Evolutionary conservation across 2,888 invertebrate species (phyloP), one percentile per base, ranked within the genome.

Genomic region (Acronicta aceris): DNA sequence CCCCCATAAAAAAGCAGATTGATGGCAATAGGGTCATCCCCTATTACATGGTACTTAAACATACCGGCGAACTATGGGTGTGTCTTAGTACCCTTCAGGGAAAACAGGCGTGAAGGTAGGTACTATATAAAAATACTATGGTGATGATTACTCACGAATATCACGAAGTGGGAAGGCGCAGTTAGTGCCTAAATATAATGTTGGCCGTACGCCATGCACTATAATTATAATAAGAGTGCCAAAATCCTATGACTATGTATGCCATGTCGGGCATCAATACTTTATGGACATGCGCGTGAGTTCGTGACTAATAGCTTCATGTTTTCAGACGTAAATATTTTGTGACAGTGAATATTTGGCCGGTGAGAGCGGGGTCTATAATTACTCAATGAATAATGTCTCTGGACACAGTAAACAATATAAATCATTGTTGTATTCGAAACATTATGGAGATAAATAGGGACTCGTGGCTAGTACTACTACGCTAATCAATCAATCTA

Each of bases 181-280:
- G 86, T 87, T 84, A 75, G 76, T 68, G 76, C 81, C 74, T 82
- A 93, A 86, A 88, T 88, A 86, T 86, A 89, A 75, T 71, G 52
- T 84, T 93, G 93, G 93, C 92, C 66, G 56, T 40, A 58, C 79
- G 90, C 92, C 93, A 91, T 81, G 67, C 66, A 69, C 85, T 90
- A 89, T 89, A 88, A 90, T 90, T 88, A 90, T 85, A 81, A 76
- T 59, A 65, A 83, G 89, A 90, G 91, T 90, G 93, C 92, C 93
- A 93, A 93, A 89, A 89, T 85, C 89, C 85, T 88, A 83, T 81
- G 69, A 78, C 74, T n/a, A n/a, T 21, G 21, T 38, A 83, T 87
- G 76, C 89, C 88, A 79, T 86, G 81, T 82, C 80, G 79, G 85
- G 85, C 80, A 78, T 79, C 77, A 79, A 74, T 74, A 53, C 65